Evolutionary conservation across 30 jellyfish, hydroid and myxozoan species (phyloP), one percentile per base, ranked within the genome.

Genomic region (Chironex yamaguchii): DNA sequence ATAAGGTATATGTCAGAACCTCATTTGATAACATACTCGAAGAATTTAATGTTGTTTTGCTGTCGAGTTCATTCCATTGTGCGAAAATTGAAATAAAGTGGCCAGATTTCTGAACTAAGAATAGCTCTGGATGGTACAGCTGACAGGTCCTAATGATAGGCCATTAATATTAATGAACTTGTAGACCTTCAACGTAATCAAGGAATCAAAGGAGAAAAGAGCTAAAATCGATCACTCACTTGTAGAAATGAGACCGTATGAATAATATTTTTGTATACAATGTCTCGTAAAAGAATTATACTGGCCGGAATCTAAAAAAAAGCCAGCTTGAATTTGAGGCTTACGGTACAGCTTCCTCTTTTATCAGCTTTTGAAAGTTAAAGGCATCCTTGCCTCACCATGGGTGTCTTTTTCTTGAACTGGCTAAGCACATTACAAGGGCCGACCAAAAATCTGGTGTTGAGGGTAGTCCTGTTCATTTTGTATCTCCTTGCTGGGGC

Each of bases 391-490:
- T n/a, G n/a, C n/a, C n/a, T 71, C 89, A 27, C 64, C 73, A 91
- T 91, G 98, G 98, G 98, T 14, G 98, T 91, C 2, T 91, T 91
- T 58, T 91, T 91, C 73, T 36, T 91, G 79, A 91, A 91, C 72
- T 91, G 98, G 98, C 71, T 91, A 51, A 67, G 81, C 51, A 81
- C 93, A 25, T 76, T 91, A 30, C 93, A 85, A 65, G 98, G 96
- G 23, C 98, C 98, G 9, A 91, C 98, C 12, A 78, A 91, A 68
- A 91, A 91, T 63, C 91, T 91, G 42, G 34, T 85, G 21, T 85
- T 91, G 17, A 91, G 98, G 29, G 79, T 81, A 24, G 54, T 90
- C 29, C 34, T 91, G 14, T 91, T 91, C 42, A 76, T 76, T 0
- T 77, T 81, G 63, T 91, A 91, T 74, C 58, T 91, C 58, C 94